Conservation (phyloP, 2,888 invertebrate species). For the Eurois occulta region DNA sequence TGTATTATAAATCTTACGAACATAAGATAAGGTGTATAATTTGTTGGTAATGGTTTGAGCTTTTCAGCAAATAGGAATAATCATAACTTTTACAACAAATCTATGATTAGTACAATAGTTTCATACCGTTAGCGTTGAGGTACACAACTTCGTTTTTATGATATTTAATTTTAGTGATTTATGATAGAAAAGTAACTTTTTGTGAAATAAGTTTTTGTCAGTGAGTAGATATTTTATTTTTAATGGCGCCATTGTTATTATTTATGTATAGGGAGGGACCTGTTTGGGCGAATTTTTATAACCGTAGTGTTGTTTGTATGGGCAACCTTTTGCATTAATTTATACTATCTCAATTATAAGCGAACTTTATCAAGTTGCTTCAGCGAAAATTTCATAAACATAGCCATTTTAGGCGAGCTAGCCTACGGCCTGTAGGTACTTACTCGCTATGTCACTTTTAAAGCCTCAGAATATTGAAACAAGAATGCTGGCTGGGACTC, state of each 20-base stretch:
- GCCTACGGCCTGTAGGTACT: too few species aligned
- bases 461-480: background rate
- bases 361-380: background rate
- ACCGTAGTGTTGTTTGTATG: background rate
- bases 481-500: too few species aligned
- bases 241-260: background rate
- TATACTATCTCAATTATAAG: background rate
- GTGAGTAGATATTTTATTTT: background rate
- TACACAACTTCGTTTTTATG: slow-evolving; percentile 42
- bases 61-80: slow-evolving; percentile 36
- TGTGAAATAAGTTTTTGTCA: slow-evolving; percentile 9
- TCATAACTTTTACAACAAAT: slow-evolving; percentile 45
- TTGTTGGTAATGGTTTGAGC: background rate
- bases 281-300: background rate
- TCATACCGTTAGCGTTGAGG: slow-evolving; percentile 50
- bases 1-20: slow-evolving; percentile 9
- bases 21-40: background rate
- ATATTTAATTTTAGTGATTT: slow-evolving; percentile 55
- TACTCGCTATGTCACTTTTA: too few species aligned
- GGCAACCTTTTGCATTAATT: background rate
- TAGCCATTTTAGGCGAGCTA: slow-evolving; percentile 3
- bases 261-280: background rate
- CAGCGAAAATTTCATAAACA: background rate
- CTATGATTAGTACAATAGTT: slow-evolving; percentile 55
- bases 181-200: slow-evolving; percentile 26